These are phyloP conservation scores for Pycnomerus fuliginosus DNA, from an alignment of 2,888 invertebrate genomes.

Conservation along the genomic window DNA sequence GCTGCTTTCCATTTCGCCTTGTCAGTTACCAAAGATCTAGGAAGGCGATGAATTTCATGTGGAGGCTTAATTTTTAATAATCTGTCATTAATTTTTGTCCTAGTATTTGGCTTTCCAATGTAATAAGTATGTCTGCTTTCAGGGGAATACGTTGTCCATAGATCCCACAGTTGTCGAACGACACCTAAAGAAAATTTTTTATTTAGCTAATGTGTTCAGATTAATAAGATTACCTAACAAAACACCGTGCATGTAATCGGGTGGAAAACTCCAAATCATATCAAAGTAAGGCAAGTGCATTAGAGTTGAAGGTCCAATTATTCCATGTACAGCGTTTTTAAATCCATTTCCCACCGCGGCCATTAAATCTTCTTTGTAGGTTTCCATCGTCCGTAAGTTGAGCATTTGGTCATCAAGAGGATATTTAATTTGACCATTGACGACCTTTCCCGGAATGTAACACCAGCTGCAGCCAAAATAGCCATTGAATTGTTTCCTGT, in stretches of 20 bases:
- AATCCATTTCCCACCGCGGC: neutral
- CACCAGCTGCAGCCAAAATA: slow-evolving; percentile 1
- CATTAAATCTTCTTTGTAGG: neutral
- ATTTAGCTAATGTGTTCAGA: neutral
- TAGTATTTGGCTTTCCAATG: neutral
- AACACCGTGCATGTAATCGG: slow-evolving; percentile 1
- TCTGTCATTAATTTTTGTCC: neutral
- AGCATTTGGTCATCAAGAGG: neutral
- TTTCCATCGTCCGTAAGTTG: neutral
- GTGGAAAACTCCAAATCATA: slow-evolving; percentile 1
- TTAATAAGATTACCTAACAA: neutral
- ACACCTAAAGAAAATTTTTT: neutral
- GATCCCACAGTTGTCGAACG: slow-evolving; percentile 1
- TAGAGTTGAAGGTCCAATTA: neutral
- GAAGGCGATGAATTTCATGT: neutral
- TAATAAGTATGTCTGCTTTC: slow-evolving; percentile 2
- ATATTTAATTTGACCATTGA: neutral
- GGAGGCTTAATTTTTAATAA: neutral
- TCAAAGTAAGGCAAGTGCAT: neutral
- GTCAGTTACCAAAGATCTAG: neutral
- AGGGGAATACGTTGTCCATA: neutral
- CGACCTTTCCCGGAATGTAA: neutral
- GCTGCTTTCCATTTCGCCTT: slow-evolving; percentile 1
- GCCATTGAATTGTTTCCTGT: slow-evolving; percentile 2
- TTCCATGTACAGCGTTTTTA: neutral